Evolutionary conservation across 2,113 vertebrate genomes (phyloP).

Genomic region (Thunnus maccoyii): DNA sequence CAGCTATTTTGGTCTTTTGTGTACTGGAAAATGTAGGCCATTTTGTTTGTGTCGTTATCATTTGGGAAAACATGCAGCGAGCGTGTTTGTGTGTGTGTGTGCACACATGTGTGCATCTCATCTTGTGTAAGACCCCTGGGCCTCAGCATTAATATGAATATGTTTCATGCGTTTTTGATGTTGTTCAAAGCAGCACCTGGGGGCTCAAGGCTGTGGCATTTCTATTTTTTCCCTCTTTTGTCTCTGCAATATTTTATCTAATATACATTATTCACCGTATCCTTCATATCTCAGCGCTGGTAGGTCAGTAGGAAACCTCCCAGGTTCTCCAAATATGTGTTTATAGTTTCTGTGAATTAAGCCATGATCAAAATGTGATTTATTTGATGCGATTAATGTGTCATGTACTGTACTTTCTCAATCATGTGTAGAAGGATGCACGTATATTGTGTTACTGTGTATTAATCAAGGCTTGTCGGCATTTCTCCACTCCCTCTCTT

Average conservation of each 20-base stretch:
- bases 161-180: slow-evolving; percentile 66
- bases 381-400: slow-evolving; percentile 28
- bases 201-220: slow-evolving; percentile 23
- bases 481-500: slow-evolving; percentile 60
- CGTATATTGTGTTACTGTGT: slow-evolving; percentile 32
- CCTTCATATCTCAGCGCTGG: slow-evolving; percentile 30
- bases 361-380: slow-evolving; percentile 18
- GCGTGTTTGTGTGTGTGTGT: neutral
- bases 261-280: slow-evolving; percentile 55
- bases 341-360: slow-evolving; percentile 24
- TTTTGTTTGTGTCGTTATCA: slow-evolving; percentile 63
- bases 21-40: slow-evolving; percentile 61
- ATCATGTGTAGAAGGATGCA: neutral
- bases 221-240: slow-evolving; percentile 32
- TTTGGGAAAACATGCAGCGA: slow-evolving; percentile 41
- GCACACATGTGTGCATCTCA: slow-evolving; percentile 18
- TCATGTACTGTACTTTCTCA: slow-evolving; percentile 2
- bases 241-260: slow-evolving; percentile 39
- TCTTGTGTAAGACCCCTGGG: slow-evolving; percentile 38
- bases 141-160: slow-evolving; percentile 65
- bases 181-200: slow-evolving; percentile 71
- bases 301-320: slow-evolving; percentile 13
- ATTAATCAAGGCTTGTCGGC: slow-evolving; percentile 65
- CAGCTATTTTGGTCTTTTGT: slow-evolving; percentile 45
- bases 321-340: neutral